A percentile compares a stretch with the other conserved stretches of the same genome.
Evolutionary conservation across 2,797 vertebrate genomes (phyloP).

Genomic region (Antennarius maculatus): DNA sequence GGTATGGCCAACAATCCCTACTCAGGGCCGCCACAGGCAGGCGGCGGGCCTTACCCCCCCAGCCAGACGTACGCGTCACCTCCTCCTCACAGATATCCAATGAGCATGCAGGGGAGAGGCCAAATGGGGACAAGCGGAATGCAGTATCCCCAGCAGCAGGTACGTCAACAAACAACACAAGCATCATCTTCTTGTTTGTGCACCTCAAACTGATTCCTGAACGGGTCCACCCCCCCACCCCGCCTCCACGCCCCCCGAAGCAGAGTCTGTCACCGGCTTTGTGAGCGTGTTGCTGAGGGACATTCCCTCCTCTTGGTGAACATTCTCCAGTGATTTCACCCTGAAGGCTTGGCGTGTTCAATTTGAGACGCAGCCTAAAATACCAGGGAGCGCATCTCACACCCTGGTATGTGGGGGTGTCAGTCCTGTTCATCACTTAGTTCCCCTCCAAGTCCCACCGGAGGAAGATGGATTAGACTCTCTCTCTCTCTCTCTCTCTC

Average conservation of each 20-base stretch:
- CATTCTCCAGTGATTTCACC: conserved; percentile 46
- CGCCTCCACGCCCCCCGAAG: neutral
- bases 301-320: conserved; percentile 42
- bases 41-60: conserved; percentile 86
- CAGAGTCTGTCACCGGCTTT: conserved; percentile 36
- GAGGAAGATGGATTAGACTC: conserved; percentile 41
- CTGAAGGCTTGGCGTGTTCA: conserved; percentile 59
- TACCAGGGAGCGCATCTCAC: conserved; percentile 59
- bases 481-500: too few relatives aligned
- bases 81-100: conserved; percentile 89
- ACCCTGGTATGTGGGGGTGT: conserved; percentile 60
- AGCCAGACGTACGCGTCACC: conserved; percentile 88
- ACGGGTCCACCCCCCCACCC: conserved; percentile 9
- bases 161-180: conserved; percentile 57
- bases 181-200: too few relatives aligned
- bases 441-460: conserved; percentile 43
- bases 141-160: conserved; percentile 95
- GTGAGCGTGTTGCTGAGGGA: conserved; percentile 48
- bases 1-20: conserved; percentile 90
- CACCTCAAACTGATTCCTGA: neutral
- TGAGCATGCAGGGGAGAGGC: conserved; percentile 89
- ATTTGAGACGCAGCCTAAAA: conserved; percentile 63
- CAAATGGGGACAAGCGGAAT: conserved; percentile 88
- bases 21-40: conserved; percentile 78
- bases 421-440: conserved; percentile 61